Percentiles rank a stretch among this genome's conserved stretches.
phyloP scores from a whole-genome alignment of 2,888 invertebrate genomes.

The Phymatocera aterrima region DNA sequence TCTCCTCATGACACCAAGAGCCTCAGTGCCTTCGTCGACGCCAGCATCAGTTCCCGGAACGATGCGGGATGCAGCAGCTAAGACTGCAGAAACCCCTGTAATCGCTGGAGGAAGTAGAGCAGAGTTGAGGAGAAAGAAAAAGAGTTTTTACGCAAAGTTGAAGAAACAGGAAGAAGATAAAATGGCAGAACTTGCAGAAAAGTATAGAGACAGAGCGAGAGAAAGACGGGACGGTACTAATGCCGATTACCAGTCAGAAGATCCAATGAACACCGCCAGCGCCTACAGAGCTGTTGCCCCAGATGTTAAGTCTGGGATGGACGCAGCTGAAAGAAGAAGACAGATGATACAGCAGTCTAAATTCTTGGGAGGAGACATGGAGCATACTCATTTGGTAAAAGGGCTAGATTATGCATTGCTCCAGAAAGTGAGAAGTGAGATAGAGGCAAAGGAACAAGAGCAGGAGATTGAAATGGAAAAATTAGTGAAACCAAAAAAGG shows the following conservation, averaged over 20 bases:
- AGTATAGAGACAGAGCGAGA: slow-evolving; percentile 93
- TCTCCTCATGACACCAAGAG: slow-evolving; percentile 94
- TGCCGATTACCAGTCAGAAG: slow-evolving; percentile 88
- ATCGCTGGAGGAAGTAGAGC: slow-evolving; percentile 76
- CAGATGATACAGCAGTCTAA: slow-evolving; percentile 99
- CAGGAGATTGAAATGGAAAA: slow-evolving; percentile 90
- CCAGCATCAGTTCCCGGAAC: slow-evolving; percentile 79
- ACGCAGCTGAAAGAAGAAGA: slow-evolving; percentile 95
- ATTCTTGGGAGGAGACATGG: slow-evolving; percentile 99
- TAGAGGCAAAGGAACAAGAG: slow-evolving; percentile 85
- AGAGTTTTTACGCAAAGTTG: slow-evolving; percentile 94
- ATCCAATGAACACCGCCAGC: slow-evolving; percentile 90
- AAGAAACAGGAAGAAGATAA: slow-evolving; percentile 97
- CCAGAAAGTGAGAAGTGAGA: slow-evolving; percentile 96
- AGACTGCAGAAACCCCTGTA: slow-evolving; percentile 76
- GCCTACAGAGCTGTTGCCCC: slow-evolving; percentile 97
- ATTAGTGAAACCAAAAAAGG: slow-evolving; percentile 78
- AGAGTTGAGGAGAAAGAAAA: slow-evolving; percentile 93
- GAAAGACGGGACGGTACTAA: slow-evolving; percentile 92
- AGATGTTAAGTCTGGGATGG: slow-evolving; percentile 94
- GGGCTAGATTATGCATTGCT: slow-evolving; percentile 94
- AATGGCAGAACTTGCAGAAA: slow-evolving; percentile 94
- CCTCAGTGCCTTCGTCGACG: slow-evolving; percentile 79
- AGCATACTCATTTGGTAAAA: slow-evolving; percentile 99
- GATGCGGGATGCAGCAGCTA: slow-evolving; percentile 83